phyloP scores from a whole-genome alignment of 2,113 vertebrate species.

The Mastomys natalensis region DNA sequence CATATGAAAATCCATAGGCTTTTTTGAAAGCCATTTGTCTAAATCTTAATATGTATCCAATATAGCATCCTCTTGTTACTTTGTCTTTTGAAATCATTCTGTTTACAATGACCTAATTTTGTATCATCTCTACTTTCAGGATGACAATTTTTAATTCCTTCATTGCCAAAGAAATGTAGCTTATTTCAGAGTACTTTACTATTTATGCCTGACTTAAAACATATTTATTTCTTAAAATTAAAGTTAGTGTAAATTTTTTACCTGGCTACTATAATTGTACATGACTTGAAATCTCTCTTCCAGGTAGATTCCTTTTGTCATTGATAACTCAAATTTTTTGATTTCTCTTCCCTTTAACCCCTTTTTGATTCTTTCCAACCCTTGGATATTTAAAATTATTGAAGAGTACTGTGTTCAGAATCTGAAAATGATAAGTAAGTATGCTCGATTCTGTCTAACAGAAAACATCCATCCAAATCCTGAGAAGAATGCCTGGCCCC shows the following conservation, averaged over 20 bases:
- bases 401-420: not conserved
- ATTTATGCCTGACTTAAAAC: not conserved
- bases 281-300: not conserved
- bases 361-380: not conserved
- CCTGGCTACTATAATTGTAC: not conserved
- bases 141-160: not conserved
- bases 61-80: not conserved
- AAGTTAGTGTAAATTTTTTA: slow-evolving; percentile 1
- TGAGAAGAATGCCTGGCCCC: not conserved
- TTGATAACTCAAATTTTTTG: not conserved
- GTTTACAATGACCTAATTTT: not conserved
- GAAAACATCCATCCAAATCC: not conserved
- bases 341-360: not conserved
- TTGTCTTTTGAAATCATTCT: not conserved
- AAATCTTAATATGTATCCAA: not conserved
- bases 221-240: not conserved
- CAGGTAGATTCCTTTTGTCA: not conserved
- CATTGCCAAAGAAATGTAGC: not conserved
- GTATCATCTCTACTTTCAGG: not conserved
- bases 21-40: not conserved
- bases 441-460: not conserved
- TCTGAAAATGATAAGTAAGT: not conserved
- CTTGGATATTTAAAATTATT: not conserved
- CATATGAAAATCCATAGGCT: not conserved
- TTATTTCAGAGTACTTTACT: not conserved